phyloP scores from a whole-genome alignment of 2,888 invertebrate genomes.

The Dolichomitus sp. region DNA sequence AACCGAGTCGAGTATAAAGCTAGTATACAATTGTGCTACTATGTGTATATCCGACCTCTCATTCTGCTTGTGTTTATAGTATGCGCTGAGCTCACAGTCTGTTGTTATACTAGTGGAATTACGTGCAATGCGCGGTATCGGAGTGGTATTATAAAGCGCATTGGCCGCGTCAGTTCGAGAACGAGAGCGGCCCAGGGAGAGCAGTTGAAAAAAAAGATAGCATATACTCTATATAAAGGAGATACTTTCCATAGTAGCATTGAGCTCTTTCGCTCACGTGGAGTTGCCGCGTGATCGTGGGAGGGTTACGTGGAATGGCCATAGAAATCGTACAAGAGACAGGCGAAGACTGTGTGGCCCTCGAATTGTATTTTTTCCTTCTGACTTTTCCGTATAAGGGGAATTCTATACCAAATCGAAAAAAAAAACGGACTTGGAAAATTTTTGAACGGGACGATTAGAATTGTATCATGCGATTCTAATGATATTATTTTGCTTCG shows the following conservation, averaged over 20 bases:
- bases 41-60: neutral
- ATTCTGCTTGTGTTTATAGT: constrained; percentile 20
- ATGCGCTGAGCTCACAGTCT: constrained; percentile 17
- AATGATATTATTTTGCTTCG: neutral
- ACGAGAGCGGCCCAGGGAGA: constrained; percentile 39
- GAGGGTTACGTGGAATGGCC: constrained; percentile 71
- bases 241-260: constrained; percentile 76
- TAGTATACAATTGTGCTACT: neutral
- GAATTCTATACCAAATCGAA: too few relatives aligned
- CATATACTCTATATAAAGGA: constrained; percentile 64
- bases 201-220: constrained; percentile 26
- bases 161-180: constrained; percentile 28
- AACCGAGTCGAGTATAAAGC: constrained; percentile 19
- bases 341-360: neutral
- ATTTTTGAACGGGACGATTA: too few relatives aligned
- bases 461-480: too few relatives aligned
- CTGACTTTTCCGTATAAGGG: neutral
- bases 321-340: constrained; percentile 12
- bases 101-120: constrained; percentile 27
- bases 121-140: constrained; percentile 35
- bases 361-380: neutral
- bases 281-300: constrained; percentile 83
- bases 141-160: constrained; percentile 23
- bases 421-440: too few relatives aligned
- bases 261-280: constrained; percentile 76